Evolutionary conservation across 2,888 invertebrate species (phyloP), one percentile per base, ranked within the genome.

Genomic region (Plutella xylostella): DNA sequence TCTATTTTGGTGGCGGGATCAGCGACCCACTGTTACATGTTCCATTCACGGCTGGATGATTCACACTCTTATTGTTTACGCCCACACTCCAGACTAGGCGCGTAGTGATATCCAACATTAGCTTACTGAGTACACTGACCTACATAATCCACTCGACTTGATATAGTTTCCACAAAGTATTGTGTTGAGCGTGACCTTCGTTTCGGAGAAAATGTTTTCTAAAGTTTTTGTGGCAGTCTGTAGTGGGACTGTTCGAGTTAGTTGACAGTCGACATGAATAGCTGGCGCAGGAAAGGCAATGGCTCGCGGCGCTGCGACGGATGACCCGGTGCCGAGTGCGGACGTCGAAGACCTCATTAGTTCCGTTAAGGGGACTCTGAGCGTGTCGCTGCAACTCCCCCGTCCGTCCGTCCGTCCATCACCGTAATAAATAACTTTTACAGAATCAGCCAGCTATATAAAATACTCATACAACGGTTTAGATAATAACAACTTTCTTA

Each of bases 11-110:
- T 63, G 65, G 63, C 50, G 68, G 64, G 73, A 71, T 62, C 75
- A 68, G 60, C 68, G 71, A 74, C 71, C 72, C 61, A 68, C 57
- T 66, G 64, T 15, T 17, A 70, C 61, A 60, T 49, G 53, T 58
- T 69, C 70, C 65, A 72, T 69, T 72, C 70, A 70, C 66, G 64
- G 61, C 61, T 64, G 61, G 56, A 68, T 75, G 75, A 76, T 71
- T 77, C 77, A 76, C 19, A 18, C 43, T 58, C 52, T 61, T 57
- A 72, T 76, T 75, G 72, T 76, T 66, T 60, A 56, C 65, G 61
- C 72, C 71, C 62, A 68, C 68, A 60, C 65, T 61, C 60, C 33
- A 9, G 42, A 44, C 45, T 45, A 38, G 45, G 25, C 31, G 22
- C 35, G 35, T 17, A 39, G 33, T 39, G 42, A 38, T 28, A 37